phyloP scores from a whole-genome alignment of 2,797 vertebrate genomes.

The Melanotaenia trifasciata region DNA sequence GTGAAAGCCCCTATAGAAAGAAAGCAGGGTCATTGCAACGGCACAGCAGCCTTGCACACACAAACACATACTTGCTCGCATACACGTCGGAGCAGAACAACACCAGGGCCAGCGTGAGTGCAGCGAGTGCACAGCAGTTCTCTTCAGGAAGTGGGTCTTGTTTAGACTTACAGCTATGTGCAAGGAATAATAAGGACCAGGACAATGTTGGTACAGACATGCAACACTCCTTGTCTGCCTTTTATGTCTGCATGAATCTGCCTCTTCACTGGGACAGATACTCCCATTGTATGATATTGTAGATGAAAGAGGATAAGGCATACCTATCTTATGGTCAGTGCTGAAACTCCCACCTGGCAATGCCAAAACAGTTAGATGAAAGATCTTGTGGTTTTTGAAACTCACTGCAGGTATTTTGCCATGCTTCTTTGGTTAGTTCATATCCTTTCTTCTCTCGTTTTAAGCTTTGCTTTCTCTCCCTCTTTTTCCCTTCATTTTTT shows the following conservation, averaged over 20 bases:
- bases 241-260: constrained; percentile 78
- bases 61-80: constrained; percentile 40
- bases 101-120: constrained; percentile 78
- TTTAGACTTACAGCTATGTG: constrained; percentile 83
- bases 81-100: constrained; percentile 67
- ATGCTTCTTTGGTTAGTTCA: constrained; percentile 60
- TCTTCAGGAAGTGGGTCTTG: constrained; percentile 81
- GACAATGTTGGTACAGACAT: constrained; percentile 81
- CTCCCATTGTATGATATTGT: constrained; percentile 71
- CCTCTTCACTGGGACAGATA: constrained; percentile 71
- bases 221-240: constrained; percentile 71
- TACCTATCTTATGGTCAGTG: constrained; percentile 78
- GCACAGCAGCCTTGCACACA: constrained; percentile 58
- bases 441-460: constrained; percentile 60
- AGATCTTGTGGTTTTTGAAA: constrained; percentile 67
- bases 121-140: constrained; percentile 76
- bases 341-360: constrained; percentile 60
- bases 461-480: constrained; percentile 31
- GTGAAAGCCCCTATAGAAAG: constrained; percentile 84
- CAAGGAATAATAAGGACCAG: constrained; percentile 84
- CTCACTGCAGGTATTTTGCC: constrained; percentile 76
- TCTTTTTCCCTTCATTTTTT: constrained; percentile 25
- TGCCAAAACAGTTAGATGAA: constrained; percentile 78
- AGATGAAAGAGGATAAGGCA: constrained; percentile 84
- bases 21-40: constrained; percentile 80